Base-by-base conservation (phyloP, 1,140 invertebrate genomes). In the Trichonephila clavata region DNA sequence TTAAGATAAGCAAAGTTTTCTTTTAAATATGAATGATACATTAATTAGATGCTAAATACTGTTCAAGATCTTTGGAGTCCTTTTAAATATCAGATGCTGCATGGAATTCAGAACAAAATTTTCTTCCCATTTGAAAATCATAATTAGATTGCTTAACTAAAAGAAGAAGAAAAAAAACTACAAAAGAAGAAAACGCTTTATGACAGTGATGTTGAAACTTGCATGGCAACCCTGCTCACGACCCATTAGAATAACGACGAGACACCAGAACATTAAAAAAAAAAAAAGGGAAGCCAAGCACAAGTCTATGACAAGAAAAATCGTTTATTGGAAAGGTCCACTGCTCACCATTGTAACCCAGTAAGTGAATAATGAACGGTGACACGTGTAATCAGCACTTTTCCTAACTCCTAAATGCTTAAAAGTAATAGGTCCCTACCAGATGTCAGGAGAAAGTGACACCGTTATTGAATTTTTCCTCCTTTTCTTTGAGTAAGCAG, bases 291-390 rank as follows among this genome's bases (percentile, higher is more conserved):
- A 57, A n/a, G 32, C 65, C 65, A 90, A 81, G 88, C 63, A 89
- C 81, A 59, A 92, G 84, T 59, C 65, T 63, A 77, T 59, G 65
- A 86, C 32, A 92, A 92, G 91, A 92, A 92, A 92, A 92, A 92
- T 92, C 81, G 91, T 57, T 86, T 92, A 92, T 92, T 92, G 91
- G 91, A 68, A 86, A 60, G 81, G 65, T 86, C 83, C 91, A 92
- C 43, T 77, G 83, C 80, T 92, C 24, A 43, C 83, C 43, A 59
- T 92, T 92, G 91, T 92, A 77, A 86, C 50, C 65, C n/a, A 83
- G 65, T 92, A 92, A 92, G 91, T 92, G 91, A 92, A 86, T 92
- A 86, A 92, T 92, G 91, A 92, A 92, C 16, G 83, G 32, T 92
- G 91, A 92, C 91, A 92, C 63, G 91, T 71, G 91, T 92, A 92